phyloP scores from a whole-genome alignment of 2,888 invertebrate genomes.

The Eulithis testata region DNA sequence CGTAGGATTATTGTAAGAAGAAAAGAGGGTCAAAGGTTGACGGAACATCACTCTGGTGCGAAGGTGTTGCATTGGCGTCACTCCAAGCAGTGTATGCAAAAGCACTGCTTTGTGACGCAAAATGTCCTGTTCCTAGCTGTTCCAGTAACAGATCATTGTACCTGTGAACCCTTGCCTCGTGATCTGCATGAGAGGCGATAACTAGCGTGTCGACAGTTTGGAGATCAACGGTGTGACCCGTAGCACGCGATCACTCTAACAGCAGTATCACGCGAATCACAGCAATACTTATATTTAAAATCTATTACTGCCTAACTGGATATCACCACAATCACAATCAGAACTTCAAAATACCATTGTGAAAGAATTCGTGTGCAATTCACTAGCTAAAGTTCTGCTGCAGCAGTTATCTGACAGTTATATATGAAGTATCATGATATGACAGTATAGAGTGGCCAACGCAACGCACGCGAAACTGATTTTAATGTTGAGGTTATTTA shows the following conservation, averaged over 20 bases:
- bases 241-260: slow-evolving; percentile 7
- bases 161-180: neutral
- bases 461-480: slow-evolving; percentile 19
- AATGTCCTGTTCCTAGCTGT: too few relatives aligned
- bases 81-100: too few relatives aligned
- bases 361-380: neutral
- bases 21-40: too few relatives aligned
- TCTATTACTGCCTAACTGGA: neutral
- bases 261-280: neutral
- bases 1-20: too few relatives aligned
- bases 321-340: too few relatives aligned
- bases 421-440: neutral
- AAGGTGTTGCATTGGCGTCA: too few relatives aligned
- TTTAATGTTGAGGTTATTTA: slow-evolving; percentile 5
- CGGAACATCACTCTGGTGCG: too few relatives aligned
- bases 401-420: slow-evolving; percentile 9
- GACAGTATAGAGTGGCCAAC: slow-evolving; percentile 1
- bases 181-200: neutral
- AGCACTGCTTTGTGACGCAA: too few relatives aligned
- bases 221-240: slow-evolving; percentile 11
- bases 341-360: neutral
- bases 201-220: slow-evolving; percentile 18
- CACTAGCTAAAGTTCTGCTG: neutral
- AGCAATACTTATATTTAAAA: neutral
- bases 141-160: neutral